Evolutionary conservation across 2,797 vertebrate species (phyloP).

Genomic region (Caiman crocodilus): DNA sequence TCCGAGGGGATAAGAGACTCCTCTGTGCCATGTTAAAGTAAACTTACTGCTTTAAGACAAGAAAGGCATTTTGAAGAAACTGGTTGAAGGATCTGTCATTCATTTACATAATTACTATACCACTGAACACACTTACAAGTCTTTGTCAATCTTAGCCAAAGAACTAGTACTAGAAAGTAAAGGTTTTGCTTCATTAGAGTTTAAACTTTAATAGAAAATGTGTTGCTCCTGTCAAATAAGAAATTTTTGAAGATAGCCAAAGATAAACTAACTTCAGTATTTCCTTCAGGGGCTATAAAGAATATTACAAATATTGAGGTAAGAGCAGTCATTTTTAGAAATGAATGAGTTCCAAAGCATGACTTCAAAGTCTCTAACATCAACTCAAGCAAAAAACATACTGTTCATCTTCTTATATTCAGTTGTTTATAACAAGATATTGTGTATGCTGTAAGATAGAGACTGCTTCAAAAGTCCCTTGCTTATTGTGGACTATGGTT

Average conservation of each 20-base stretch:
- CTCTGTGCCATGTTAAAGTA: neutral
- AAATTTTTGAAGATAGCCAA: neutral
- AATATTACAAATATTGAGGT: neutral
- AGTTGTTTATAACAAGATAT: neutral
- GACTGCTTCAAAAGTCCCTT: neutral
- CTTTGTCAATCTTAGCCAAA: neutral
- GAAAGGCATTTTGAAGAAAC: neutral
- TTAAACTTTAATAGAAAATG: neutral
- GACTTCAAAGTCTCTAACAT: no score
- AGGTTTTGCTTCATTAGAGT: neutral
- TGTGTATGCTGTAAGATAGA: neutral
- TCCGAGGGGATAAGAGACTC: neutral
- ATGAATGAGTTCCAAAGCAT: no score
- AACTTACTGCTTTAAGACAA: neutral
- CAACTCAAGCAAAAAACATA: neutral
- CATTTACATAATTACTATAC: neutral
- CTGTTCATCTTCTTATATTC: neutral
- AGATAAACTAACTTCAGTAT: neutral
- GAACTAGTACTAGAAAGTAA: neutral
- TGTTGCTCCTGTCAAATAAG: neutral
- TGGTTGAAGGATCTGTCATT: neutral
- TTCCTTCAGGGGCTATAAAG: neutral
- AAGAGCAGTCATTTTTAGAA: no score
- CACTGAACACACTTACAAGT: neutral
- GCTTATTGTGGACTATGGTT: neutral